Percentiles rank a stretch among this genome's conserved stretches.
Conservation (phyloP, 2,113 vertebrate species). For the Nothoprocta pentlandii region DNA sequence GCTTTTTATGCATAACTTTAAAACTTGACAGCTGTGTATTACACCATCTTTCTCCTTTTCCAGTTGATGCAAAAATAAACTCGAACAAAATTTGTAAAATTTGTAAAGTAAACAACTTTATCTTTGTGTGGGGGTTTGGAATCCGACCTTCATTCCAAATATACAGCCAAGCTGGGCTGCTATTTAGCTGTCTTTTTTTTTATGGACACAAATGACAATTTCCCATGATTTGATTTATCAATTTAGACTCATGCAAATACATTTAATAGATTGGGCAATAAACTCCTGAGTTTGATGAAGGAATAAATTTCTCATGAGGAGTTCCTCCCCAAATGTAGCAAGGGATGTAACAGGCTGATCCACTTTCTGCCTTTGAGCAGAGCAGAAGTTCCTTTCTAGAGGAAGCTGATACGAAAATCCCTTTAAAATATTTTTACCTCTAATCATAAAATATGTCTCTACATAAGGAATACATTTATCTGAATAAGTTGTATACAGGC, state of each 20-base stretch:
- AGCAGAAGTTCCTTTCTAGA: background rate
- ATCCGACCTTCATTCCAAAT: background rate
- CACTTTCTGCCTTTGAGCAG: background rate
- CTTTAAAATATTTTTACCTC: background rate
- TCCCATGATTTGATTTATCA: background rate
- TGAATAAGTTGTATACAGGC: background rate
- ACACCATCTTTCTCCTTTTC: background rate
- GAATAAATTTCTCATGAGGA: background rate
- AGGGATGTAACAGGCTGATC: background rate
- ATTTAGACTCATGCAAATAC: background rate
- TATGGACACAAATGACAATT: background rate
- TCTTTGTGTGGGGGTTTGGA: background rate
- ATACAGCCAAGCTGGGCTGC: background rate
- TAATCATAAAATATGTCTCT: background rate
- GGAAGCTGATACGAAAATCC: background rate
- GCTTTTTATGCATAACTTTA: background rate
- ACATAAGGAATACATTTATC: background rate
- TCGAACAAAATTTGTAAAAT: background rate
- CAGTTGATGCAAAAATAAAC: background rate
- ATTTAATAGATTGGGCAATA: background rate
- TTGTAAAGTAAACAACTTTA: background rate
- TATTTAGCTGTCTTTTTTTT: accelerated
- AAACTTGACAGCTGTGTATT: background rate
- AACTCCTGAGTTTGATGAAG: background rate
- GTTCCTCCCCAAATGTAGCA: background rate